Evolutionary conservation across 2,888 invertebrate genomes (phyloP), one percentile per base, ranked within the genome.

Genomic region (Diaprepes abbreviatus): DNA sequence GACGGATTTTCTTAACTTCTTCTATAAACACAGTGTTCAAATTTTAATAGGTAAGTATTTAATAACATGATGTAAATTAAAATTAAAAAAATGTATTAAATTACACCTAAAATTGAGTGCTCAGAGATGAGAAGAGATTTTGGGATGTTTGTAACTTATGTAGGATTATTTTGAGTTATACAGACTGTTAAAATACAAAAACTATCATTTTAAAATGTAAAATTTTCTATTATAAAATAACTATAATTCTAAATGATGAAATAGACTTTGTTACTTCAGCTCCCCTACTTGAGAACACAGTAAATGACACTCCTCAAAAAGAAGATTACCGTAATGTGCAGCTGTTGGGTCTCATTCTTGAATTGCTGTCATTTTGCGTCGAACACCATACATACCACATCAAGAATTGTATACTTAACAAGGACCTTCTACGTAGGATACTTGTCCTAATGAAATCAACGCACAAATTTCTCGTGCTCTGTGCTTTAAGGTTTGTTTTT

Each of bases 301-400:
- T 91, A 12, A 94, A 94, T 71, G 96, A 96, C 79, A 92, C 92
- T 79, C 96, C 96, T 3, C 91, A 92, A 73, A 93, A 92, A 82
- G 98, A 98, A 85, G 98, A 98, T 85, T 97, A 97, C 84, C 93
- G 95, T 85, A 97, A 96, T 63, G 98, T 98, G 76, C 98, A 98
- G 86, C 88, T 98, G 74, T 87, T 98, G 74, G 96, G 97, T 64
- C 89, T 98, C 76, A 96, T 99, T 73, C 86, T 99, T 79, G 98
- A 99, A 84, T 88, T 99, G 77, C 87, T 99, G 74, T 94, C 97
- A 38, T 99, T 98, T 86, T 99, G 98, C 86, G 97, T 99, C 54
- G 98, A 99, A 84, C 98, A 99, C 87, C 99, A 99, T 87, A 95
- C 96, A 68, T 97, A 96, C 88, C 96, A 98, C 87, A 97, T 98